These are phyloP conservation scores for Periophthalmus magnuspinnatus DNA, from an alignment of 2,797 vertebrate species.

Conservation along the genomic window DNA sequence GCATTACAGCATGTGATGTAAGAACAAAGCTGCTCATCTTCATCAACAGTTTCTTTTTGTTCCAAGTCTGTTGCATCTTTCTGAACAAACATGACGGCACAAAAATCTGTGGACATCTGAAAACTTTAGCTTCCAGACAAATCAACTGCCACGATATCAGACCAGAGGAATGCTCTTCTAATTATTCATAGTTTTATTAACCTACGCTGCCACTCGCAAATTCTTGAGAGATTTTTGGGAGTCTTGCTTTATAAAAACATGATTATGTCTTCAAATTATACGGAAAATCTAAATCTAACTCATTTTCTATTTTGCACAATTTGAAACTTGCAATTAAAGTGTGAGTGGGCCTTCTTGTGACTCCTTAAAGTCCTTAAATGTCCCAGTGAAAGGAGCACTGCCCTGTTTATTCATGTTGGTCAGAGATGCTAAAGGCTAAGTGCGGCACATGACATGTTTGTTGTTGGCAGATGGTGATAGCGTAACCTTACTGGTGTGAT, in stretches of 20 bases:
- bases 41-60: slow-evolving; percentile 7
- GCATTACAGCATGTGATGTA: slow-evolving; percentile 60
- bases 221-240: too few species aligned
- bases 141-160: not conserved
- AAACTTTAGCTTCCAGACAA: not conserved
- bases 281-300: not conserved
- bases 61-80: slow-evolving; percentile 37
- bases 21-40: slow-evolving; percentile 47
- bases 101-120: slow-evolving; percentile 9
- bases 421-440: slow-evolving; percentile 33
- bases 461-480: slow-evolving; percentile 48
- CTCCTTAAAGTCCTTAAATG: not conserved
- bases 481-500: slow-evolving; percentile 75
- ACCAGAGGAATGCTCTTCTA: too few species aligned
- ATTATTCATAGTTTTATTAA: too few species aligned
- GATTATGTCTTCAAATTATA: not conserved
- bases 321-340: not conserved
- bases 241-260: not conserved
- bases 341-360: not conserved
- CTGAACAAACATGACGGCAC: slow-evolving; percentile 32
- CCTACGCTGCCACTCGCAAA: not conserved
- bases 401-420: slow-evolving; percentile 29
- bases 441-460: slow-evolving; percentile 5
- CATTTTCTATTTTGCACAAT: not conserved
- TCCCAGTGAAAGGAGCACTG: not conserved